Base-by-base conservation (phyloP, 1,140 invertebrate species). In the Hormaphis cornu region DNA sequence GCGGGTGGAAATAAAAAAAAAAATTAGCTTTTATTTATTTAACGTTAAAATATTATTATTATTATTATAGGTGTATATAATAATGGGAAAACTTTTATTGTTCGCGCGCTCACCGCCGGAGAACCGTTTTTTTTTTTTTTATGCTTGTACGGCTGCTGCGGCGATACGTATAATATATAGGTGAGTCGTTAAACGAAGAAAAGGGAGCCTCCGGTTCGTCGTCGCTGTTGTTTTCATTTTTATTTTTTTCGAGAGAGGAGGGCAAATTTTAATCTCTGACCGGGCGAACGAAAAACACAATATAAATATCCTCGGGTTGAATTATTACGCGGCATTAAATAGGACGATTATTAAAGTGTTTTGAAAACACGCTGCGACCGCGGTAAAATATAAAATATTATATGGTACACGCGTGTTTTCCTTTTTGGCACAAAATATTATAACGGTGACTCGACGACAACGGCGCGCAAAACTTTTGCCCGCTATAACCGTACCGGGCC, bases 81-180 rank as follows among this genome's bases (percentile, higher is more conserved):
- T 66, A 66, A 66, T 66, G 61, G 61, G 61, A 66, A 66, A 66
- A 66, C 42, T 66, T 66, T 66, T 66, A 66, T 66, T 66, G 42
- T 66, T 48, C 61, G 8, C 61, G 58, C 28, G 40, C 24, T 28
- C 40, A 40, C 22, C 37, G 22, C 40, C 61, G 42, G 42, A 30
- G 61, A 66, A 66, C 26, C 40, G 61, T 66, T 66, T 66, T 66
- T 66, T 48, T 35, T n/a, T n/a, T n/a, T n/a, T n/a, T n/a, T n/a
- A n/a, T n/a, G n/a, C n/a, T n/a, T n/a, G n/a, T n/a, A n/a, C n/a
- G n/a, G n/a, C n/a, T n/a, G n/a, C n/a, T n/a, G n/a, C n/a, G n/a
- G n/a, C n/a, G n/a, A n/a, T n/a, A n/a, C n/a, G n/a, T n/a, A n/a
- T n/a, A n/a, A n/a, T n/a, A n/a, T n/a, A n/a, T n/a, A n/a, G 61